Evolutionary conservation across 2,113 vertebrate genomes (phyloP).

Genomic region (Aptenodytes forsteri): DNA sequence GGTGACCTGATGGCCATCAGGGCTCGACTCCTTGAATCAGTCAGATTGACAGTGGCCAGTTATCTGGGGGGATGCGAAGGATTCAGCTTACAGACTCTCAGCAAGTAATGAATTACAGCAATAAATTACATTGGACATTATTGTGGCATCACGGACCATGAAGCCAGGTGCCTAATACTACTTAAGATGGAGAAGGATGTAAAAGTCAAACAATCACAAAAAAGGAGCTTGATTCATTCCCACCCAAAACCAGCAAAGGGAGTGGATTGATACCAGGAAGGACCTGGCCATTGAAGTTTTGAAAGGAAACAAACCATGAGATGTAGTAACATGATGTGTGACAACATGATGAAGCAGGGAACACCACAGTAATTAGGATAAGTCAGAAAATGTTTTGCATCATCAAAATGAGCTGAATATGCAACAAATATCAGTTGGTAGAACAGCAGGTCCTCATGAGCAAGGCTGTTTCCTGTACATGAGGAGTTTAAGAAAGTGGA

Average conservation of each 20-base stretch:
- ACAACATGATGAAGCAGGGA: background rate
- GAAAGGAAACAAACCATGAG: background rate
- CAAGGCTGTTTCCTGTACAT: background rate
- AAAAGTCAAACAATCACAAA: background rate
- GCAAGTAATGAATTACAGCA: background rate
- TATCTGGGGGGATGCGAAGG: background rate
- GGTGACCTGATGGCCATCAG: accelerated
- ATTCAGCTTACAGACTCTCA: background rate
- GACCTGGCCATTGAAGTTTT: background rate
- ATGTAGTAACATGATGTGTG: background rate
- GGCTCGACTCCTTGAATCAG: background rate
- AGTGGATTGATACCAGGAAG: background rate
- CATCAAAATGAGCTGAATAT: background rate
- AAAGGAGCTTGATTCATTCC: background rate
- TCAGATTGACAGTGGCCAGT: background rate
- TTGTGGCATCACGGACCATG: background rate
- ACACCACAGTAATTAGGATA: background rate
- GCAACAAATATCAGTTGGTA: background rate
- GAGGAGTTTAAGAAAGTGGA: background rate
- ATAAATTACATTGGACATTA: background rate
- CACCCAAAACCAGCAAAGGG: background rate
- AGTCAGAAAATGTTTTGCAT: background rate
- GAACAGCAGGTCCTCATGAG: background rate
- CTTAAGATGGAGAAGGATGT: background rate
- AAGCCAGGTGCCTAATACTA: background rate